Evolutionary conservation across 2,888 invertebrate species (phyloP), one percentile per base, ranked within the genome.

Genomic region (Acleris sparsana): DNA sequence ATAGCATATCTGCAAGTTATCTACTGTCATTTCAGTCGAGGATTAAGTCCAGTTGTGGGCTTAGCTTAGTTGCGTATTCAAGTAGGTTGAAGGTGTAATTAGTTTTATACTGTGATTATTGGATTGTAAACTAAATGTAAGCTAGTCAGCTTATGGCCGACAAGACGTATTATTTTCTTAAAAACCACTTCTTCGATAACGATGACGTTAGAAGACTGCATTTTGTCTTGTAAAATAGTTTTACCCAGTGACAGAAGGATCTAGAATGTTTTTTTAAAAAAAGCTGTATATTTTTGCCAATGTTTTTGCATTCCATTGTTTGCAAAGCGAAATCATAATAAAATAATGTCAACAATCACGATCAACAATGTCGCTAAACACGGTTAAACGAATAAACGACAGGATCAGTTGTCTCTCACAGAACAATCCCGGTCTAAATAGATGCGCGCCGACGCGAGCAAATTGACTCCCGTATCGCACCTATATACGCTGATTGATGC

Each of bases 361-460:
- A 60, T 46, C 33, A 62, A 62, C 57, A 62, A 48, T 33, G 44
- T 53, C 43, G 62, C 64, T 60, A 56, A 66, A 62, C 48, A 61
- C 39, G 52, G 57, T 51, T 62, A 66, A 66, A 66, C 48, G 56
- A 62, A 66, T 66, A 66, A 66, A 66, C 57, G 61, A 57, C 39
- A 13, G 52, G 62, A 52, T 66, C 62, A 62, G 57, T 62, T 62
- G 73, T 78, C 74, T 85, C 82, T 79, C 84, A 84, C 83, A 82
- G 79, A 84, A 87, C 86, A 86, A 88, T 80, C 74, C 76, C 69
- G 68, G 72, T 65, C 84, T 86, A 84, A 87, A 90, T 86, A 84
- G 85, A 84, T 74, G 73, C 80, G 90, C 88, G 89, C 85, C 82
- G 85, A 88, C 86, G 85, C 89, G 85, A 80, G 84, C 85, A 85